Evolutionary conservation across 2,113 vertebrate genomes (phyloP).

Genomic region (Sander vitreus): DNA sequence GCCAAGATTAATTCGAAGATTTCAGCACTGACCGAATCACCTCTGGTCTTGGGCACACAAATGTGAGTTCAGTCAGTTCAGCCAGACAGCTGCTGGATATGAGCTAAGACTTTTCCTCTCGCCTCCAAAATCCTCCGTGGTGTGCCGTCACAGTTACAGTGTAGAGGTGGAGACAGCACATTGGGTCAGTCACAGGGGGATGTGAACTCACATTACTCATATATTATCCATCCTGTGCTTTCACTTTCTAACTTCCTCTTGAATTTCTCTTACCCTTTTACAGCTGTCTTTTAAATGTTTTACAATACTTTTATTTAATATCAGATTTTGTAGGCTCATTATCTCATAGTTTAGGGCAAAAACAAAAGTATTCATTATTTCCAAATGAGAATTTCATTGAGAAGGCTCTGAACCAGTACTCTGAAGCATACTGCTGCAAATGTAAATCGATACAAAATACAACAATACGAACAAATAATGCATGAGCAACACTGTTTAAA

Average conservation of each 20-base stretch:
- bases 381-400: background rate
- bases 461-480: background rate
- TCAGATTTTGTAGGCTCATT: conserved; percentile 11
- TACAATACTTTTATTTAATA: conserved; percentile 15
- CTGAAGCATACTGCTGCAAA: background rate
- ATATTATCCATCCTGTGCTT: background rate
- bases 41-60: background rate
- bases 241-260: background rate
- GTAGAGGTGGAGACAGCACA: background rate
- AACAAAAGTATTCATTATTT: conserved; percentile 33
- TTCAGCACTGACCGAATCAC: background rate
- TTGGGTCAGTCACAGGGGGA: conserved; percentile 10
- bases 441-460: background rate
- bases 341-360: conserved; percentile 23
- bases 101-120: conserved; percentile 5
- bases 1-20: background rate
- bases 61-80: conserved; percentile 16
- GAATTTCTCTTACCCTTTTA: background rate
- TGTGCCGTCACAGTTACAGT: conserved; percentile 9
- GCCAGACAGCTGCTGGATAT: conserved; percentile 20
- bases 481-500: background rate
- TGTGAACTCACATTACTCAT: conserved; percentile 7
- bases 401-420: background rate
- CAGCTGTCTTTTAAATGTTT: conserved; percentile 3
- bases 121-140: conserved; percentile 19